These are phyloP conservation scores for Leptopilina clavipes DNA, from an alignment of 1,140 invertebrate species.

Conservation along the genomic window DNA sequence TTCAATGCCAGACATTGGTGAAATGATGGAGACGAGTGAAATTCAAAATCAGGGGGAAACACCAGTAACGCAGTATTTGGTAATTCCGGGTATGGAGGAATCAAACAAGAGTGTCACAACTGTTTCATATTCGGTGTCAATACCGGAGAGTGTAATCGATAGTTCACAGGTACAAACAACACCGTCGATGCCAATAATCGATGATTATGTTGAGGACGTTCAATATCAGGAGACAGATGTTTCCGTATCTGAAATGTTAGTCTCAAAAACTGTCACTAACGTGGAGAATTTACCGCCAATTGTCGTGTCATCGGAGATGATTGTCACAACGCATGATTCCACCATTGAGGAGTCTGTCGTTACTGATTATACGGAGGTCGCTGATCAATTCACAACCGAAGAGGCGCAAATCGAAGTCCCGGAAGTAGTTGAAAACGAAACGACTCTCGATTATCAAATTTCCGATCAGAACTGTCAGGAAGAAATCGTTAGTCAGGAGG, in stretches of 20 bases:
- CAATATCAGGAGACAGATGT: slow-evolving; percentile 58
- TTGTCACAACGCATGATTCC: slow-evolving; percentile 37
- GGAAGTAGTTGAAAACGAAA: too few relatives aligned
- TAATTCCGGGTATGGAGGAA: slow-evolving; percentile 63
- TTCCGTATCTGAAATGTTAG: slow-evolving; percentile 62
- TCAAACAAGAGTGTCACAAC: too few relatives aligned
- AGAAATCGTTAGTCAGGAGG: not conserved
- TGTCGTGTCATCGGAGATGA: slow-evolving; percentile 50
- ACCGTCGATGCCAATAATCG: slow-evolving; percentile 72
- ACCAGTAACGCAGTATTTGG: slow-evolving; percentile 62
- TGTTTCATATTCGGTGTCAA: slow-evolving; percentile 69
- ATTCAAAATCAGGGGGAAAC: slow-evolving; percentile 45
- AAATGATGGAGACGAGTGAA: slow-evolving; percentile 61
- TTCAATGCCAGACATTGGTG: slow-evolving; percentile 68
- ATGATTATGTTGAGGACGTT: slow-evolving; percentile 63
- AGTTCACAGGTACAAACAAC: slow-evolving; percentile 63
- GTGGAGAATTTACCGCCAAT: slow-evolving; percentile 45
- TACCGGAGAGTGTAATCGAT: slow-evolving; percentile 62
- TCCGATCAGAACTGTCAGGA: not conserved
- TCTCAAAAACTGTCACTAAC: slow-evolving; percentile 53
- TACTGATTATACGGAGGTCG: too few relatives aligned
- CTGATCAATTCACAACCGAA: too few relatives aligned
- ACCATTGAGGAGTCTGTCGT: not conserved
- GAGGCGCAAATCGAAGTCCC: too few relatives aligned
- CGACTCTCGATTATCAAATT: not conserved